These are phyloP conservation scores for Drosophila mimica DNA, from an alignment of 2,888 invertebrate species.

Conservation along the genomic window DNA sequence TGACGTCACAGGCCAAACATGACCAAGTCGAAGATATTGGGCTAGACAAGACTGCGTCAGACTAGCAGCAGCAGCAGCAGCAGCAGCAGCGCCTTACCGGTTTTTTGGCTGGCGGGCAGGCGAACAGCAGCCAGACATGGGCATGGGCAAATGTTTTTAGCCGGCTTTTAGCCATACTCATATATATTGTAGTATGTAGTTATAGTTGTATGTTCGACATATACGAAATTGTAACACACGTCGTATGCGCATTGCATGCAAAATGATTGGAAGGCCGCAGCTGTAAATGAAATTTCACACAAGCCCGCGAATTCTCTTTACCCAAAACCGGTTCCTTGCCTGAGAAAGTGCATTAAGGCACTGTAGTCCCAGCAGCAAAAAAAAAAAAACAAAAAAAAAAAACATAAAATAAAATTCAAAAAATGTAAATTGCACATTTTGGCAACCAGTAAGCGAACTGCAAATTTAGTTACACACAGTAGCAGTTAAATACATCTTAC, in stretches of 20 bases:
- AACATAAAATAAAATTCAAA: background rate
- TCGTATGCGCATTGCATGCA: conserved; percentile 79
- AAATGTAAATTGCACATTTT: conserved; percentile 74
- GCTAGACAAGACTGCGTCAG: conserved; percentile 63
- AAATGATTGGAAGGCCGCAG: conserved; percentile 67
- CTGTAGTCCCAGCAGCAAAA: conserved; percentile 19
- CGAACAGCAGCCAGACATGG: conserved; percentile 42
- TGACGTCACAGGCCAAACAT: conserved; percentile 50
- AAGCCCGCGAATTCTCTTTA: conserved; percentile 66
- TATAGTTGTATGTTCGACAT: conserved; percentile 27
- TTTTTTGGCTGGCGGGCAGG: conserved; percentile 31
- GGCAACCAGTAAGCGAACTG: conserved; percentile 43
- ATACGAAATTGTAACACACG: conserved; percentile 60
- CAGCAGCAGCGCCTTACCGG: conserved; percentile 53
- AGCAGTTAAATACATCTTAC: conserved; percentile 45
- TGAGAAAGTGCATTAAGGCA: conserved; percentile 77
- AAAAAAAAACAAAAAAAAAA: background rate
- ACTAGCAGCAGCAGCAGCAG: conserved; percentile 39
- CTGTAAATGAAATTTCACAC: conserved; percentile 67
- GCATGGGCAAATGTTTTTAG: conserved; percentile 49
- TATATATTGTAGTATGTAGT: conserved; percentile 20
- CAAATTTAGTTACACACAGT: conserved; percentile 30
- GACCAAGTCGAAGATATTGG: conserved; percentile 21
- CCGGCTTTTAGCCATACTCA: conserved; percentile 42
- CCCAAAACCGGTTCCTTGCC: conserved; percentile 65